Percentiles rank a stretch among this genome's conserved stretches.
Evolutionary conservation across 2,113 vertebrate genomes (phyloP).

Genomic region (Balaenoptera acutorostrata): DNA sequence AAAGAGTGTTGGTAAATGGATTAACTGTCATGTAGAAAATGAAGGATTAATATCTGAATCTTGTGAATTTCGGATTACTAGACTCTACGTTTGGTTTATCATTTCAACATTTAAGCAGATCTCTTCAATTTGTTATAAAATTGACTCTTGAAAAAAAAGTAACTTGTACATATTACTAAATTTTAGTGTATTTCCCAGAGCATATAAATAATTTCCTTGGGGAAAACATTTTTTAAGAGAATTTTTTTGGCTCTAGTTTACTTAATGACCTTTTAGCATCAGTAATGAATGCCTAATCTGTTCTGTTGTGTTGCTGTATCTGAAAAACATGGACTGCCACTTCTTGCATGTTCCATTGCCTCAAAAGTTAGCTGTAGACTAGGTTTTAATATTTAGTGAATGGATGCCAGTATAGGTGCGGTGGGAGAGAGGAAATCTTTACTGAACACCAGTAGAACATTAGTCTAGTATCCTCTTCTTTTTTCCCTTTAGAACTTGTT

Average conservation of each 20-base stretch:
- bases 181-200: background rate
- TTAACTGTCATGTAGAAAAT: constrained; percentile 14
- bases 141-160: background rate
- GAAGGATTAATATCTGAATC: background rate
- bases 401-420: background rate
- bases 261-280: background rate
- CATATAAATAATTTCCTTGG: background rate
- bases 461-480: constrained; percentile 36
- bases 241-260: background rate
- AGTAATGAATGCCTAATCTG: background rate
- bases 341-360: background rate
- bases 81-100: background rate
- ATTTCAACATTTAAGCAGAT: background rate
- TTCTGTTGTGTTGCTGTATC: background rate
- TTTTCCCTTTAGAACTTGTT: constrained; percentile 82
- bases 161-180: background rate
- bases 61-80: background rate
- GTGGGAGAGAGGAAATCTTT: background rate
- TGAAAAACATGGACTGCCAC: background rate
- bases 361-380: background rate
- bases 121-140: constrained; percentile 11
- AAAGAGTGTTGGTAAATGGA: background rate
- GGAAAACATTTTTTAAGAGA: background rate
- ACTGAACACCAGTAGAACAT: background rate
- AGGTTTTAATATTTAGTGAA: background rate